phyloP scores from a whole-genome alignment of 1,140 invertebrate species.

The Samia ricini region DNA sequence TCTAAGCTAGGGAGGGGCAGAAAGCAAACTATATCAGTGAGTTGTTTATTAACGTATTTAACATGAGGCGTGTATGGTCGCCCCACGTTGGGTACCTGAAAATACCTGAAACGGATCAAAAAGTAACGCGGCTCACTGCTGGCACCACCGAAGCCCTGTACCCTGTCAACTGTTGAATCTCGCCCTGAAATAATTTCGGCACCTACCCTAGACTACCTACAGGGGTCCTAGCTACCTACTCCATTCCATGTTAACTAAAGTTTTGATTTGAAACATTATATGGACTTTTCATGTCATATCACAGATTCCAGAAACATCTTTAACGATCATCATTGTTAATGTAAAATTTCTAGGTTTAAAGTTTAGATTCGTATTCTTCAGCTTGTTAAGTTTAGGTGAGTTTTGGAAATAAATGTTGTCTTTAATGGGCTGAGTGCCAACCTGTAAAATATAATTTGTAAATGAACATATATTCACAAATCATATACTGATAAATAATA shows the following conservation, averaged over 20 bases:
- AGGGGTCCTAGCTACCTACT: constrained; percentile 37
- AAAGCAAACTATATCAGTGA: constrained; percentile 79
- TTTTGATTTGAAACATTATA: not conserved
- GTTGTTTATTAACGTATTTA: constrained; percentile 58
- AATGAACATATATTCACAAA: constrained; percentile 22
- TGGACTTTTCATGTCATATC: not conserved
- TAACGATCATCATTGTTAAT: not conserved
- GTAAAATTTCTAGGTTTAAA: not conserved
- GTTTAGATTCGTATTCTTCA: not conserved
- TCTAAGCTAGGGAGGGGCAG: constrained; percentile 79
- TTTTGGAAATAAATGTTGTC: constrained; percentile 3
- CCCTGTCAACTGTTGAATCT: constrained; percentile 77
- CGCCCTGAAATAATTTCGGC: constrained; percentile 65
- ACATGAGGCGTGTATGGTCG: constrained; percentile 58
- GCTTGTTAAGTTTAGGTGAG: constrained; percentile 1
- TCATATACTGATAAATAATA: not conserved
- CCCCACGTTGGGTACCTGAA: constrained; percentile 66
- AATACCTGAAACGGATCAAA: constrained; percentile 75
- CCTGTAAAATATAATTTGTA: constrained; percentile 47
- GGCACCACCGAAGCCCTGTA: constrained; percentile 67
- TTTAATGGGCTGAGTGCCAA: constrained; percentile 10
- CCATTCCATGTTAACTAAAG: not conserved
- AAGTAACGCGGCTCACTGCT: constrained; percentile 67
- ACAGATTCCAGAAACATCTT: not conserved
- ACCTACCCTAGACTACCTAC: constrained; percentile 51